Percentiles rank a stretch among this genome's conserved stretches.
Conservation (phyloP, 2,113 vertebrate species). For the Phodopus roborovskii region DNA sequence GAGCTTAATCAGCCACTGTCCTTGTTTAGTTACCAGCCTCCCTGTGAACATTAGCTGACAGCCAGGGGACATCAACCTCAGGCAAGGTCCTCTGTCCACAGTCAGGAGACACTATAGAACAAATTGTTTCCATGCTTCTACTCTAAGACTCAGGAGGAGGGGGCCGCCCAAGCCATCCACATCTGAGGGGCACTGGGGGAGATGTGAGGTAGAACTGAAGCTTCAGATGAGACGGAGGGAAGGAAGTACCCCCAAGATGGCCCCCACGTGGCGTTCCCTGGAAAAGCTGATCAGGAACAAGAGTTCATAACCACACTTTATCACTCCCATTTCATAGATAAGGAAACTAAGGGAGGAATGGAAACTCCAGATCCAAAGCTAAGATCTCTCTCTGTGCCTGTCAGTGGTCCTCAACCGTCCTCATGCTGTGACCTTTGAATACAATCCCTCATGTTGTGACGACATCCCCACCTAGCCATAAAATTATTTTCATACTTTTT, state of each 20-base stretch:
- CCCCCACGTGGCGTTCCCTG: not conserved
- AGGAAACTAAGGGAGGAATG: not conserved
- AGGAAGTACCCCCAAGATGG: not conserved
- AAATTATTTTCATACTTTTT: not conserved
- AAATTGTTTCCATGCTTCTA: not conserved
- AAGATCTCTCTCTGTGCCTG: not conserved
- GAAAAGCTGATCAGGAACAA: not conserved
- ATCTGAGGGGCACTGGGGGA: too few species aligned
- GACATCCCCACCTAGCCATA: not conserved
- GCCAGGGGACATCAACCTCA: not conserved
- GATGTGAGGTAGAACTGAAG: rapidly evolving
- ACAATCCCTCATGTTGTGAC: not conserved
- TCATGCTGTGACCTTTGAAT: not conserved
- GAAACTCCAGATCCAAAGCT: not conserved
- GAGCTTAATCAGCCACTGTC: not conserved
- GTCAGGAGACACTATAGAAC: rapidly evolving
- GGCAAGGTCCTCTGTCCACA: not conserved
- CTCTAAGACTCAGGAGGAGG: too few species aligned
- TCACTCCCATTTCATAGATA: not conserved
- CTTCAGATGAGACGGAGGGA: not conserved
- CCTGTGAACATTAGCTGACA: not conserved
- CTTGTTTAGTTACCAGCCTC: not conserved
- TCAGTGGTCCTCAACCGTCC: not conserved
- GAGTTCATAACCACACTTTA: not conserved
- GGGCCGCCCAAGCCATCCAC: rapidly evolving